Base-by-base conservation (phyloP, 2,888 invertebrate genomes). In the Parnassius glacialis region DNA sequence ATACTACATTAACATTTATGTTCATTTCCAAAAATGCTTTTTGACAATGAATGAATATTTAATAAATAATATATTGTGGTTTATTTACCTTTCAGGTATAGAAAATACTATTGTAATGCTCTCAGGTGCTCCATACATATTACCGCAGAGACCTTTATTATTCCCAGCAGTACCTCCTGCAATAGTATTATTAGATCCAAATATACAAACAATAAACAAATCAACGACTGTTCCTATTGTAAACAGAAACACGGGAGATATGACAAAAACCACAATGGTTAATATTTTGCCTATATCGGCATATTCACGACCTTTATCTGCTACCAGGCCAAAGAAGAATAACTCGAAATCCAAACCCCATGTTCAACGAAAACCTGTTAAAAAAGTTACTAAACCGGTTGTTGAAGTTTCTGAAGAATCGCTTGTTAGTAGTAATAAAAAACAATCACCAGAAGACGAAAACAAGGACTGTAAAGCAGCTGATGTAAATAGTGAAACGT, bases 261-360 rank as follows among this genome's bases (percentile, higher is more conserved):
- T 85, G 52, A 90, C 91, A 34, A 91, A 83, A 81, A 91, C 91
- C 45, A 91, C 91, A 45, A 91, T 88, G 89, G 91, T 91, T 44
- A 91, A 91, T 76, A 86, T 90, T 64, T 73, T 90, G 65, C 91
- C 91, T 41, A 90, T 91, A 82, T 85, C 91, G 52, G 91, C 91
- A n/a, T 91, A 90, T 73, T 90, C 91, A 16, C 81, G 80, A 64
- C 84, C 90, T 43, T 65, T 90, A 50, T 90, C 91, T 57, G 86
- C 83, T 25, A 75, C 70, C 42, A 90, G 84, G 78, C 71, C 61
- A 64, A 90, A 84, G 70, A 90, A 84, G 72, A 78, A 60, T 66
- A 78, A 66, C 72, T 63, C 76, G 0, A 89, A 81, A 66, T 57
- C 75, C 56, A 87, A 83, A 75, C 54, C 48, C 54, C 42, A 50